These are phyloP conservation scores for Agapornis roseicollis DNA, from an alignment of 2,113 vertebrate species.

Conservation along the genomic window DNA sequence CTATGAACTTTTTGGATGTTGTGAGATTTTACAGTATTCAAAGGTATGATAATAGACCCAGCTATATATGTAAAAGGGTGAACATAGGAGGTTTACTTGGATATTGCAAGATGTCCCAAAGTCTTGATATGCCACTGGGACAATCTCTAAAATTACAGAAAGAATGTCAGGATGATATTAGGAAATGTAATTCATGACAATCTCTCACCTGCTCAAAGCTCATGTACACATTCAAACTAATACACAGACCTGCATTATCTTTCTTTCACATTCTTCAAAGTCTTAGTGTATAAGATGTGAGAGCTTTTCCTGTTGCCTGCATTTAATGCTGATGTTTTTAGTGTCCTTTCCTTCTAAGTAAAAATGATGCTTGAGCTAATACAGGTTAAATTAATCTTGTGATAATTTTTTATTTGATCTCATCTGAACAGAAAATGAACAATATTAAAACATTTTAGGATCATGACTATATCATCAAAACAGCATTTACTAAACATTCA, in stretches of 20 bases:
- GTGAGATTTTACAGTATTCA: not conserved
- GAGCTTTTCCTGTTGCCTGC: not conserved
- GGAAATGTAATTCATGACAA: not conserved
- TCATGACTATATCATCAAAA: not conserved
- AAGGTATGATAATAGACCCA: not conserved
- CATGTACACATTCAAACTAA: not conserved
- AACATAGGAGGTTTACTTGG: not conserved
- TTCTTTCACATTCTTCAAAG: not conserved
- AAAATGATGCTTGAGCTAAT: not conserved
- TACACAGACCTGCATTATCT: not conserved
- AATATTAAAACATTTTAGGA: not conserved
- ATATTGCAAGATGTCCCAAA: not conserved
- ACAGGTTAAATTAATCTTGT: not conserved
- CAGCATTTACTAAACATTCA: not conserved
- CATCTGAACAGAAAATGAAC: not conserved
- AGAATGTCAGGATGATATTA: not conserved
- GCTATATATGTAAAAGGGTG: not conserved
- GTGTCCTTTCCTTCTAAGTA: not conserved
- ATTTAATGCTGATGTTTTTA: not conserved
- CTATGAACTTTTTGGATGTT: not conserved
- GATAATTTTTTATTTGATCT: not conserved
- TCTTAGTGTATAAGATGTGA: not conserved
- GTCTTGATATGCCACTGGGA: not conserved
- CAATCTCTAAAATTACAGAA: not conserved
- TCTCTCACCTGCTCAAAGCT: not conserved